phyloP scores from a whole-genome alignment of 2,113 vertebrate species.

The Athene cunicularia region DNA sequence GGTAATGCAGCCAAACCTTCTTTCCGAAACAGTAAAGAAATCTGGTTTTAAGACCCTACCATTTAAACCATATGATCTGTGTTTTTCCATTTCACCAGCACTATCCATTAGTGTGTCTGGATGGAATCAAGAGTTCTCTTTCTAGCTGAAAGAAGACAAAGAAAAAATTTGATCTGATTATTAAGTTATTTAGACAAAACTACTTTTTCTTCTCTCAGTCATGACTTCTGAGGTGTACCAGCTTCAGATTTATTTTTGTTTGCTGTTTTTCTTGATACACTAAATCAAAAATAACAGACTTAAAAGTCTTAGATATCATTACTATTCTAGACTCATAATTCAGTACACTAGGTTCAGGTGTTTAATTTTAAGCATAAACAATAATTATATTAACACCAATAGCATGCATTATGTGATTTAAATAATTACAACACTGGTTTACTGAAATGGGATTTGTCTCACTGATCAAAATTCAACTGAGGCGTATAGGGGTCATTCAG shows the following conservation, averaged over 20 bases:
- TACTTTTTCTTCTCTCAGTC: neutral
- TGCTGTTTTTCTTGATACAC: neutral
- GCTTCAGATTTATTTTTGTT: neutral
- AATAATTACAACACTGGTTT: neutral
- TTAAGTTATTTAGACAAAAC: neutral
- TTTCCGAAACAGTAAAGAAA: conserved; percentile 25
- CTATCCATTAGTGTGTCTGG: neutral
- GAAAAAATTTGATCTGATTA: neutral
- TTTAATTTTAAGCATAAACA: neutral
- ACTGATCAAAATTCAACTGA: neutral
- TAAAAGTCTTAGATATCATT: neutral
- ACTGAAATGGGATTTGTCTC: neutral
- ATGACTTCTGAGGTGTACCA: neutral
- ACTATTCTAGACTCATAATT: neutral
- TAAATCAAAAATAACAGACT: neutral
- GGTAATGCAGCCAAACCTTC: neutral
- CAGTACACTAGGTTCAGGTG: accelerated
- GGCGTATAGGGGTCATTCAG: neutral
- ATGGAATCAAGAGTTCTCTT: neutral
- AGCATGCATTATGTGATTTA: neutral
- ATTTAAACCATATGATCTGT: neutral
- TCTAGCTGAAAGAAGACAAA: neutral
- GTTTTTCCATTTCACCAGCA: neutral
- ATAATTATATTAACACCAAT: neutral
- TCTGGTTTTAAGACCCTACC: neutral